A percentile compares a stretch with the other conserved stretches of the same genome.
Evolutionary conservation across 2,797 vertebrate species (phyloP).

Genomic region (Brachyalestes nurse): DNA sequence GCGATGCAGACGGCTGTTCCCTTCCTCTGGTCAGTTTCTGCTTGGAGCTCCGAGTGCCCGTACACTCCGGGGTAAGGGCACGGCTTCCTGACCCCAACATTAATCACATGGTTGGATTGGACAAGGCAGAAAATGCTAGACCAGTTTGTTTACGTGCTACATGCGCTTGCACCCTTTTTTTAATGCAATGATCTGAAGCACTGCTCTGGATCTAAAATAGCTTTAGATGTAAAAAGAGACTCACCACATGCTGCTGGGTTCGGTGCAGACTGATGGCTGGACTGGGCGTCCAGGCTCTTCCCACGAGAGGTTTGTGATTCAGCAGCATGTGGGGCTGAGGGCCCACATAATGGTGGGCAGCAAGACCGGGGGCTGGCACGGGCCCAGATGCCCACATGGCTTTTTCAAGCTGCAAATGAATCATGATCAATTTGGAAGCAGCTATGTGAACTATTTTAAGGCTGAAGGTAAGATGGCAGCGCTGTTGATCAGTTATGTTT

Average conservation of each 20-base stretch:
- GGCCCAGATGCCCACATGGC: not conserved
- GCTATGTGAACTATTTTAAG: not conserved
- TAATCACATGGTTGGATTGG: not conserved
- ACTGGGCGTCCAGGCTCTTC: not conserved
- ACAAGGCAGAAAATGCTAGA: not conserved
- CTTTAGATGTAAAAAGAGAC: slow-evolving; percentile 12
- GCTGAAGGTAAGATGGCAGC: not conserved
- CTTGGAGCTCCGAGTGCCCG: slow-evolving; percentile 16
- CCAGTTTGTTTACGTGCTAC: too few relatives aligned
- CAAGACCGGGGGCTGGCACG: not conserved
- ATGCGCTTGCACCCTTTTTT: not conserved
- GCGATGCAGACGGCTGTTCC: slow-evolving; percentile 6
- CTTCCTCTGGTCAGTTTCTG: not conserved
- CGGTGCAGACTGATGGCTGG: not conserved
- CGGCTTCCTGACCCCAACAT: slow-evolving; percentile 12
- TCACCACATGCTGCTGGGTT: slow-evolving; percentile 29
- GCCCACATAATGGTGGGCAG: not conserved
- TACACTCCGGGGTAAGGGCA: slow-evolving; percentile 11
- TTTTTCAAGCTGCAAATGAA: not conserved
- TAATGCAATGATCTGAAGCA: not conserved
- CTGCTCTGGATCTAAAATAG: not conserved
- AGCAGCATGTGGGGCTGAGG: not conserved
- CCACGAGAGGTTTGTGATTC: not conserved
- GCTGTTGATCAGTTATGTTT: not conserved
- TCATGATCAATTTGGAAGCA: not conserved